Percentiles rank a stretch among this genome's conserved stretches.
phyloP scores from a whole-genome alignment of 2,888 invertebrate genomes.

The Cheilosia urbana region DNA sequence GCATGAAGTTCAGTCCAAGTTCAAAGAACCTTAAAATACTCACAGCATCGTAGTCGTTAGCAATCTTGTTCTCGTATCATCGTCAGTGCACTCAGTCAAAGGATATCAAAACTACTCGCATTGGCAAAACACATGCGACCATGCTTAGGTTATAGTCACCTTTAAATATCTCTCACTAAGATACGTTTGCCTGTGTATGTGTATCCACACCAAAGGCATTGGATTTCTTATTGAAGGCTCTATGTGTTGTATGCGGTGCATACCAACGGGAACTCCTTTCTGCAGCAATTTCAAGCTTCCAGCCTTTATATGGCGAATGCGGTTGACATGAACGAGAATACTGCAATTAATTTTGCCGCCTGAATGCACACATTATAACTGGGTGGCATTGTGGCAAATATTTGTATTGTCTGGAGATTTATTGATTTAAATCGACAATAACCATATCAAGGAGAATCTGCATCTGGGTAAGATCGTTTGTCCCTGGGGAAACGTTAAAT shows the following conservation, averaged over 20 bases:
- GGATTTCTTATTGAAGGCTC: conserved; percentile 17
- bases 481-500: neutral
- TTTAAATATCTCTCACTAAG: neutral
- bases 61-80: conserved; percentile 9
- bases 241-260: neutral
- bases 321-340: conserved; percentile 40
- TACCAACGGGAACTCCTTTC: neutral
- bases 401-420: conserved; percentile 39
- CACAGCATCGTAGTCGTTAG: neutral
- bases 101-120: conserved; percentile 14
- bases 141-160: conserved; percentile 19
- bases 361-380: conserved; percentile 23
- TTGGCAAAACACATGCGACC: neutral
- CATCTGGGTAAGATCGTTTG: neutral
- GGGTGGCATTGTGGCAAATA: conserved; percentile 34
- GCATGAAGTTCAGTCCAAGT: conserved; percentile 27
- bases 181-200: neutral
- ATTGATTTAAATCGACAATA: conserved; percentile 39
- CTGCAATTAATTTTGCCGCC: conserved; percentile 41
- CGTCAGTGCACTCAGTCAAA: conserved; percentile 12
- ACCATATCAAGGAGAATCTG: neutral
- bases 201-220: neutral
- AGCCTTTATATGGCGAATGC: conserved; percentile 13
- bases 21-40: conserved; percentile 21
- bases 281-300: conserved; percentile 7